These are phyloP conservation scores for Tribolium freemani DNA, from an alignment of 2,888 invertebrate genomes.

Conservation along the genomic window DNA sequence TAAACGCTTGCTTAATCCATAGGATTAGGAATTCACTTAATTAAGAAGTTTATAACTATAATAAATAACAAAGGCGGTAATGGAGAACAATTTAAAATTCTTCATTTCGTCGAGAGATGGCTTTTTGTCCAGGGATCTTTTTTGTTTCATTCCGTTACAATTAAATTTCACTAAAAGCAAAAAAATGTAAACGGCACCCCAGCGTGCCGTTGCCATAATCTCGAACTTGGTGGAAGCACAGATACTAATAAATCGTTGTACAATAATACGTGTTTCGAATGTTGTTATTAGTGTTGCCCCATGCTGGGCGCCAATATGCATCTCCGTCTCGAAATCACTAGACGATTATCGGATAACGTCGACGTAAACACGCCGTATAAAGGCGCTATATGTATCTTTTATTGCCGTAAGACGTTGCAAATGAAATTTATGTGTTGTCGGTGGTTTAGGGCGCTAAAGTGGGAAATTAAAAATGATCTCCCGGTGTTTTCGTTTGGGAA, in stretches of 20 bases:
- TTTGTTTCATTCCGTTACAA: constrained; percentile 21
- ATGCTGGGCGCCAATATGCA: not conserved
- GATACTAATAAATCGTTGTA: constrained; percentile 26
- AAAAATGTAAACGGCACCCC: constrained; percentile 14
- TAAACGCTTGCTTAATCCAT: constrained; percentile 25
- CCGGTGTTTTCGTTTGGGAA: constrained; percentile 29
- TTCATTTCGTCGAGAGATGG: constrained; percentile 2
- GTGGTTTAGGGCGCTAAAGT: constrained; percentile 38
- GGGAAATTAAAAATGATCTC: constrained; percentile 46
- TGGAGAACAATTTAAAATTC: constrained; percentile 27
- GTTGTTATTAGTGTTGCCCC: constrained; percentile 10
- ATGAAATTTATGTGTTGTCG: constrained; percentile 30
- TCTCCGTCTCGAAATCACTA: not conserved
- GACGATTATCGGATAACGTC: not conserved
- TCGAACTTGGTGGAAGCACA: constrained; percentile 20
- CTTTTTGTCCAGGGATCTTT: constrained; percentile 15
- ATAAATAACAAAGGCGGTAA: constrained; percentile 31
- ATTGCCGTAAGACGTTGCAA: constrained; percentile 19
- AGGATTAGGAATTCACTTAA: constrained; percentile 34
- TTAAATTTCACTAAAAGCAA: constrained; percentile 17
- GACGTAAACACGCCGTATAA: constrained; percentile 10
- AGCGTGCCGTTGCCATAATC: constrained; percentile 23
- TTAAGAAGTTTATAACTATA: constrained; percentile 34
- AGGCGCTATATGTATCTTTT: constrained; percentile 14
- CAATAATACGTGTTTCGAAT: constrained; percentile 20